These are phyloP conservation scores for Drosophila multiciliata DNA, from an alignment of 2,888 invertebrate species.

Conservation along the genomic window DNA sequence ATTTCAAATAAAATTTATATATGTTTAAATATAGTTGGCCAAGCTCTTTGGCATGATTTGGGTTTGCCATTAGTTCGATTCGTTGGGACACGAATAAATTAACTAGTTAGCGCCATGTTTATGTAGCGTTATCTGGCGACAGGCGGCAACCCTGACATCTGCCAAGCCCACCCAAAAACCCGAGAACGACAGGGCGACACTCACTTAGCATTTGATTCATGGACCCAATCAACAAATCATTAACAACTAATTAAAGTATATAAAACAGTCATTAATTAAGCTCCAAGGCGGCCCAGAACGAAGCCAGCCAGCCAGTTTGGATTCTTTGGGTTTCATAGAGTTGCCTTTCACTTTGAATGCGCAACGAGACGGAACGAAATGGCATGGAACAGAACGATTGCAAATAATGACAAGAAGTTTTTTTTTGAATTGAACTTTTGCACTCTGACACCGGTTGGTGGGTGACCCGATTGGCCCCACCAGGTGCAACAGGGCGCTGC, in stretches of 20 bases:
- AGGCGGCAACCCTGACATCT: conserved; percentile 73
- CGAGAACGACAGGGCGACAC: conserved; percentile 32
- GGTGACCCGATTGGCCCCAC: conserved; percentile 38
- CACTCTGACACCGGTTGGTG: conserved; percentile 67
- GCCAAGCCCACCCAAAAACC: conserved; percentile 69
- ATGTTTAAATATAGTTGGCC: neutral
- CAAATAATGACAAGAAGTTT: conserved; percentile 78
- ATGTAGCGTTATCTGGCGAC: conserved; percentile 34
- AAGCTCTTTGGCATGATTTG: conserved; percentile 7
- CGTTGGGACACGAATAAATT: conserved; percentile 59
- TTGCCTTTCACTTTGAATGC: conserved; percentile 66
- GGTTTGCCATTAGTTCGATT: conserved; percentile 57
- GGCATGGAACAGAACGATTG: conserved; percentile 36
- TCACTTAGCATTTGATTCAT: conserved; percentile 71
- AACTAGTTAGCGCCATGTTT: conserved; percentile 67
- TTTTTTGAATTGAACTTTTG: conserved; percentile 65
- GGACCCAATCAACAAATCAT: conserved; percentile 73
- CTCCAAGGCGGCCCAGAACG: conserved; percentile 27
- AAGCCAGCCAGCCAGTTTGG: conserved; percentile 7
- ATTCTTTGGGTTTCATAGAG: conserved; percentile 32
- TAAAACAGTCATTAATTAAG: conserved; percentile 78
- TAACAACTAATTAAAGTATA: conserved; percentile 80
- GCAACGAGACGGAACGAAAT: conserved; percentile 22
- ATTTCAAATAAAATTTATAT: neutral
- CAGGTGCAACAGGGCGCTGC: conserved; percentile 38